Base-by-base conservation (phyloP, 2,888 invertebrate genomes). In the Salticus scenicus region DNA sequence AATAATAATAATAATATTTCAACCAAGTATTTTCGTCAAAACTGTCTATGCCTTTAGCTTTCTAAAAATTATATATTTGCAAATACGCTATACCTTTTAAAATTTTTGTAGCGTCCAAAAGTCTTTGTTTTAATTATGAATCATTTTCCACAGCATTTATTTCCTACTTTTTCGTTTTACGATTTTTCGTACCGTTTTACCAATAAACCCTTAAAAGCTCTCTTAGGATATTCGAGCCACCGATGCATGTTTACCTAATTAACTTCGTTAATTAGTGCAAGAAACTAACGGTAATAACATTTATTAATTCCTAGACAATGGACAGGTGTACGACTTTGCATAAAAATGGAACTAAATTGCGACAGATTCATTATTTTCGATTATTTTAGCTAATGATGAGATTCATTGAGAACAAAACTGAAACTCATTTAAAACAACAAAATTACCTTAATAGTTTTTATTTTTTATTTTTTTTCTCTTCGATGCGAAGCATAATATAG, bases 191-290 rank as follows among this genome's bases (percentile, higher is more conserved):
- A 67, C 24, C 12, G 69, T 51, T 76, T 76, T 76, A 51, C 51
- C 33, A 10, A 17, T 14, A 51, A 51, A 33, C n/a, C 7, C n/a
- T 10, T 41, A 17, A 42, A 42, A 42, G 24, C 31, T 63, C 72
- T 41, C 67, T 72, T 71, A 47, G 41, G 63, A n/a, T 17, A 63
- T 51, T 63, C 63, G 28, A 71, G 33, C 28, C 79, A 42, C 20
- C 64, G 10, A 42, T 10, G 64, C 79, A 64, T 41, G 71, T 20
- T 72, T 64, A 79, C 42, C 72, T 33, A 31, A 66, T 64, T 79
- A 72, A 78, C 66, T 63, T 42, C 64, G 47, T 79, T 79, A 71
- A 79, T 79, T 79, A 72, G 41, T 47, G 64, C 42, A 31, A 79
- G 66, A 33, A 72, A 41, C 30, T 72, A 30, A 33, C 31, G 30